Conservation (phyloP, 2,888 invertebrate species). For the Rhamnusium bicolor region DNA sequence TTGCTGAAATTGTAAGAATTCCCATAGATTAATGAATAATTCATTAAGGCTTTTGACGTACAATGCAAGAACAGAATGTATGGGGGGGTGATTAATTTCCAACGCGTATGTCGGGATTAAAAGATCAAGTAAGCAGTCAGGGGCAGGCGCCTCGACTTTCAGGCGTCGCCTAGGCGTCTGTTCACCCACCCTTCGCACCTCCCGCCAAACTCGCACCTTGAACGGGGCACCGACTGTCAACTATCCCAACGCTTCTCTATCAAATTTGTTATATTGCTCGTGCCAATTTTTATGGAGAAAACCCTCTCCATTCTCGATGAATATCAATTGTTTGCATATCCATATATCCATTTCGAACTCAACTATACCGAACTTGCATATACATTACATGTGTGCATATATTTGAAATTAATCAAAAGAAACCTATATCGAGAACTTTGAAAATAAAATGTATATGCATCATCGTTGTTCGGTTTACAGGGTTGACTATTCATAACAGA, state of each 20-base stretch:
- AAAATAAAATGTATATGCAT: neutral
- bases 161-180: constrained; percentile 69
- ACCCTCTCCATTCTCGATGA: constrained; percentile 15
- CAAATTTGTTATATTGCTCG: constrained; percentile 46
- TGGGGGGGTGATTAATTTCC: constrained; percentile 70
- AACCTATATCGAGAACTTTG: neutral
- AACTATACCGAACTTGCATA: neutral
- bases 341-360: constrained; percentile 8
- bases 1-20: constrained; percentile 67
- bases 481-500: neutral
- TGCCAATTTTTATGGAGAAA: constrained; percentile 23
- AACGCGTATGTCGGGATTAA: constrained; percentile 71
- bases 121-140: constrained; percentile 70
- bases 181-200: constrained; percentile 56
- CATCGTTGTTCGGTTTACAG: neutral
- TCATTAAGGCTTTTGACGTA: constrained; percentile 66
- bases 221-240: constrained; percentile 57
- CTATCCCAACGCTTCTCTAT: constrained; percentile 54
- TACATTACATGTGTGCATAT: constrained; percentile 9
- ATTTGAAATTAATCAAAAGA: constrained; percentile 12
- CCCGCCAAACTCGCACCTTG: constrained; percentile 57
- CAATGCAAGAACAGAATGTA: constrained; percentile 59
- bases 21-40: constrained; percentile 69
- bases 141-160: constrained; percentile 70
- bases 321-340: constrained; percentile 25